Conservation (phyloP, 1,140 invertebrate species). For the Spodoptera frugiperda region DNA sequence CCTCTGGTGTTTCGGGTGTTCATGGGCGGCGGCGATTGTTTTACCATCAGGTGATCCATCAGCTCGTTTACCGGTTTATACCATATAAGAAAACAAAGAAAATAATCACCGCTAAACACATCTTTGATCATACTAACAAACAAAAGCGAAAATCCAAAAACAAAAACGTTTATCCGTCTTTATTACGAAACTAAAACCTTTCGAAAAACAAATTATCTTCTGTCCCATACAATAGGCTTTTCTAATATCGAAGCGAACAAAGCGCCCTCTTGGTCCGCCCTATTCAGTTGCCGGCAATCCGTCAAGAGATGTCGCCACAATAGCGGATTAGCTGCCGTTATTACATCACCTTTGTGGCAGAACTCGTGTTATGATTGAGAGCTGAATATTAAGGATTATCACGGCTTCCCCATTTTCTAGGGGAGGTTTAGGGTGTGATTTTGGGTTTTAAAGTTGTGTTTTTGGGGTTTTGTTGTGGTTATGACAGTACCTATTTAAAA, state of each 20-base stretch:
- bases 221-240: slow-evolving; percentile 70
- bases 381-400: slow-evolving; percentile 83
- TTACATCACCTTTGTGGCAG: slow-evolving; percentile 82
- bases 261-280: slow-evolving; percentile 78
- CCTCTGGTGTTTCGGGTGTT: too few species aligned
- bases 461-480: neutral
- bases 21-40: too few species aligned
- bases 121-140: neutral
- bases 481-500: neutral
- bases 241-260: slow-evolving; percentile 74
- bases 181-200: slow-evolving; percentile 55
- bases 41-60: too few species aligned
- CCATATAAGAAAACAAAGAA: too few species aligned
- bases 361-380: slow-evolving; percentile 77
- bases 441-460: slow-evolving; percentile 9
- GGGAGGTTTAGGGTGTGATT: slow-evolving; percentile 20
- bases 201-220: slow-evolving; percentile 78
- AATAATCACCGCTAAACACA: neutral
- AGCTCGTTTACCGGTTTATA: too few species aligned
- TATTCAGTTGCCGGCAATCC: slow-evolving; percentile 77
- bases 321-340: slow-evolving; percentile 81
- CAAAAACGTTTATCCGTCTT: slow-evolving; percentile 43
- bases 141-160: slow-evolving; percentile 11
- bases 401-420: slow-evolving; percentile 67
- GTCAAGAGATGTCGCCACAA: slow-evolving; percentile 84